Base-by-base conservation (phyloP, 2,113 vertebrate species). In the Greenwoodochromis staneri region DNA sequence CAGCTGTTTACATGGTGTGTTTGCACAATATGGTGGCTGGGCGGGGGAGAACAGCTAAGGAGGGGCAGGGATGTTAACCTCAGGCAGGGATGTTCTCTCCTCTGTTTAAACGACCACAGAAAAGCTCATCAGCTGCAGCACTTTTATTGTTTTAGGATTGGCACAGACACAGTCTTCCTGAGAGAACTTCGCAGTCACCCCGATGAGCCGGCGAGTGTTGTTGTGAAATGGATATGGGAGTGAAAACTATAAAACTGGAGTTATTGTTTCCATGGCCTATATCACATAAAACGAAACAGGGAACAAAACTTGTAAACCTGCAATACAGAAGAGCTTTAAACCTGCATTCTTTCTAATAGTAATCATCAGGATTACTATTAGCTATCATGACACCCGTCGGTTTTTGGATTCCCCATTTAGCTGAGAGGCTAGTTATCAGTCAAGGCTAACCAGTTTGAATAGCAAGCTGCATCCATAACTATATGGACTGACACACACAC, bases 1-100 rank as follows among this genome's bases (percentile, higher is more conserved):
- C 91, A 92, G 91, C 91, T 95, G 95, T 95, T 95, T 92, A 91
- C 95, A 91, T 90, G 92, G 87, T 80, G 81, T 94, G 93, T 95
- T 95, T 95, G 95, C 92, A 86, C 94, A 95, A 93, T 93, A 93
- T 93, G 91, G 88, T 90, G 93, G 87, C 66, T 83, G 83, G 80
- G 85, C 85, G 82, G 91, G 85, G 86, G 80, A 78, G 86, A 49
- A 12, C 24, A 11, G 59, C 10, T 17, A 80, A 83, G 89, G 90
- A 91, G 92, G 81, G 86, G 90, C 73, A 16, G 89, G 86, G 91
- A 89, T 82, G 76, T 87, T 82, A 81, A n/a, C 80, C 91, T 84
- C 49, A 45, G n/a, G 89, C 86, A 73, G 87, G 83, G 93, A 93
- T 92, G 85, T 85, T 85, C 91, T 82, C 34, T 89, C 53, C 49